Conservation (phyloP, 2,113 vertebrate species). For the Zapornia atra region DNA sequence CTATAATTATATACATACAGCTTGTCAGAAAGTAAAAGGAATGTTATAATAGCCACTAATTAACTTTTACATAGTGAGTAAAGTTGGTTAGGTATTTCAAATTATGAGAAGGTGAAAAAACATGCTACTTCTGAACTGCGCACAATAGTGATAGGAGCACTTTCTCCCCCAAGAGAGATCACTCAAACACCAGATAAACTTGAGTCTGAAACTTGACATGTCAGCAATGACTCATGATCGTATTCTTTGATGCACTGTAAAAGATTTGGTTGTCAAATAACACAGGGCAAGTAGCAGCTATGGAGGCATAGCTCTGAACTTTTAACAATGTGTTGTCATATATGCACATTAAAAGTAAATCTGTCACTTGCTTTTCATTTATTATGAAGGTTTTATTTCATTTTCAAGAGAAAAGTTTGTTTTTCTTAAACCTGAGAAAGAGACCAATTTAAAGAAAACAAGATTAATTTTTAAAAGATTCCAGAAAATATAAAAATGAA, state of each 20-base stretch:
- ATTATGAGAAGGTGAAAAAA: constrained; percentile 2
- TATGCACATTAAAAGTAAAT: neutral
- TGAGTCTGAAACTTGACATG: neutral
- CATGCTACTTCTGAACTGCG: neutral
- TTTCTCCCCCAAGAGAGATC: neutral
- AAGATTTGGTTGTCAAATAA: neutral
- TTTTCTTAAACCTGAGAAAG: neutral
- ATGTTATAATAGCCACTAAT: constrained; percentile 34
- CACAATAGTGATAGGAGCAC: neutral
- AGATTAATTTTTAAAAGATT: neutral
- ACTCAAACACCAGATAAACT: neutral
- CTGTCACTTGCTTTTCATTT: neutral
- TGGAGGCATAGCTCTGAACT: neutral
- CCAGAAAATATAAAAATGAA: neutral
- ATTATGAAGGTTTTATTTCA: neutral
- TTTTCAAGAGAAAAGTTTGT: neutral
- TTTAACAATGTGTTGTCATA: neutral
- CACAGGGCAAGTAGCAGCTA: neutral
- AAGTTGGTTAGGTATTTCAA: constrained; percentile 19
- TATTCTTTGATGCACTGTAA: neutral
- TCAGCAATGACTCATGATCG: neutral
- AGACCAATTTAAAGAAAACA: neutral
- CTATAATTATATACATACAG: constrained; percentile 1
- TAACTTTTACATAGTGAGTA: constrained; percentile 8
- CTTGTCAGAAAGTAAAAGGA: constrained; percentile 39